phyloP scores from a whole-genome alignment of 1,140 invertebrate species.

The Drosophila pachea region DNA sequence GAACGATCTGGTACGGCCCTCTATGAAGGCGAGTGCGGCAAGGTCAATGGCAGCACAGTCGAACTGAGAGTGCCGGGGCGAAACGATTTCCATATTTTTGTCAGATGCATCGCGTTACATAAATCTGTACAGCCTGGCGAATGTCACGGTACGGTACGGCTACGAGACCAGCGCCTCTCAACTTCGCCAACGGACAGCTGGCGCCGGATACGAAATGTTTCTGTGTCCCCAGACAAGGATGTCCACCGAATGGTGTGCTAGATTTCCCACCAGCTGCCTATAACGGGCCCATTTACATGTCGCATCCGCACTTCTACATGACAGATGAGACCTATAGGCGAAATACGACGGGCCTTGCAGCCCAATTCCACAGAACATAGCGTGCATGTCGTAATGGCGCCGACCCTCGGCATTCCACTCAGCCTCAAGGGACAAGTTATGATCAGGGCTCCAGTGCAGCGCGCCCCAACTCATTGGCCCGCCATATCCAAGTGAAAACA shows the following conservation, averaged over 20 bases:
- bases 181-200: slow-evolving; percentile 84
- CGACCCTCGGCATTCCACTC: slow-evolving; percentile 85
- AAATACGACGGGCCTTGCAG: slow-evolving; percentile 83
- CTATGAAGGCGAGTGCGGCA: slow-evolving; percentile 82
- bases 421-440: slow-evolving; percentile 84
- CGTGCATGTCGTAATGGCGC: slow-evolving; percentile 86
- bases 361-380: slow-evolving; percentile 85
- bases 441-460: slow-evolving; percentile 84
- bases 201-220: slow-evolving; percentile 62
- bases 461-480: slow-evolving; percentile 32
- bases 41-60: slow-evolving; percentile 85
- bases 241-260: slow-evolving; percentile 80
- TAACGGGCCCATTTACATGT: slow-evolving; percentile 88
- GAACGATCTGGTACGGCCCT: slow-evolving; percentile 80
- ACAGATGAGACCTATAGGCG: slow-evolving; percentile 84
- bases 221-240: slow-evolving; percentile 69
- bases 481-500: too few relatives aligned
- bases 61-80: slow-evolving; percentile 86
- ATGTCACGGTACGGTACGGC: slow-evolving; percentile 78
- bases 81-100: slow-evolving; percentile 82
- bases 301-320: slow-evolving; percentile 91
- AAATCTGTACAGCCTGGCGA: slow-evolving; percentile 72
- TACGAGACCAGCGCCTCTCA: slow-evolving; percentile 82
- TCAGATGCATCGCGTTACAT: slow-evolving; percentile 84
- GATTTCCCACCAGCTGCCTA: slow-evolving; percentile 85